Percentiles rank a stretch among this genome's conserved stretches.
These are phyloP conservation scores for Phaonia tiefii DNA, from an alignment of 2,888 invertebrate genomes.

Conservation along the genomic window DNA sequence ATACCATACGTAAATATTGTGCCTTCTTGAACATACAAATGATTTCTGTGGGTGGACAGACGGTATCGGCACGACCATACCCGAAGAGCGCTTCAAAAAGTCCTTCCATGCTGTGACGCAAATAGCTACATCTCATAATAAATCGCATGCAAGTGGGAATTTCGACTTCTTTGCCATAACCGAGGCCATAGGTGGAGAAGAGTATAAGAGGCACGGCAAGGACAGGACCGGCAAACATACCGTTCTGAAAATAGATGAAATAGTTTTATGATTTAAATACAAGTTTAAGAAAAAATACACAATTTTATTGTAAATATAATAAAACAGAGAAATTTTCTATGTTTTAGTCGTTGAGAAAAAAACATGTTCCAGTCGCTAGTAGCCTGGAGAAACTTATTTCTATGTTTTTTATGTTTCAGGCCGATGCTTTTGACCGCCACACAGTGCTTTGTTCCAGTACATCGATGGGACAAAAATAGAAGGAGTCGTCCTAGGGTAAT, in stretches of 20 bases:
- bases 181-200: conserved; percentile 92
- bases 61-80: conserved; percentile 85
- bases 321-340: too few species aligned
- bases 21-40: conserved; percentile 90
- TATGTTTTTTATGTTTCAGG: too few species aligned
- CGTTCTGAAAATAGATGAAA: conserved; percentile 84
- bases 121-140: conserved; percentile 90
- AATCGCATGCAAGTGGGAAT: conserved; percentile 88
- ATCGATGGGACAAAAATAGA: too few species aligned
- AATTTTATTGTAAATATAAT: background rate
- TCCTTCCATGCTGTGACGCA: conserved; percentile 91
- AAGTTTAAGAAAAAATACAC: too few species aligned
- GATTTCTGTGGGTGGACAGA: conserved; percentile 86
- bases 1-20: conserved; percentile 86
- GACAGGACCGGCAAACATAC: conserved; percentile 94
- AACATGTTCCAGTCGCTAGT: too few species aligned
- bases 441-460: too few species aligned
- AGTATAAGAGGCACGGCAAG: conserved; percentile 93
- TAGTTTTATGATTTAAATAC: background rate
- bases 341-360: too few species aligned
- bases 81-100: conserved; percentile 91
- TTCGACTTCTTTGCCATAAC: conserved; percentile 86
- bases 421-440: too few species aligned
- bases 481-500: too few species aligned
- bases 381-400: too few species aligned